Evolutionary conservation across 2,113 vertebrate genomes (phyloP).

Genomic region (Heterotilapia buettikoferi): DNA sequence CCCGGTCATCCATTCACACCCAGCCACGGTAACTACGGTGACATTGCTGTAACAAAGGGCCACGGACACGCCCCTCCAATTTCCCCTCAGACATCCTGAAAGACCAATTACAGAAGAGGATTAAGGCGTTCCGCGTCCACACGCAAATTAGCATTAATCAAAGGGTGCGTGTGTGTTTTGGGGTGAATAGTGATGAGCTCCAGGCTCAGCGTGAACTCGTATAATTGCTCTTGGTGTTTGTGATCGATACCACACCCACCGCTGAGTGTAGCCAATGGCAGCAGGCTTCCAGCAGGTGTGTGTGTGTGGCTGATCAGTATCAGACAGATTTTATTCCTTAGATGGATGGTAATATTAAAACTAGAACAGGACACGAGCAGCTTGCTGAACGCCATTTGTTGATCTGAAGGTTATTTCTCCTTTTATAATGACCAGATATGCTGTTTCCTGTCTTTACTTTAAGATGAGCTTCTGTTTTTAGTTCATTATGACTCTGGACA

Average conservation of each 20-base stretch:
- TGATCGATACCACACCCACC: slow-evolving; percentile 58
- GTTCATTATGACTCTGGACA: background rate
- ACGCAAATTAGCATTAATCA: slow-evolving; percentile 72
- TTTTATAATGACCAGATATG: background rate
- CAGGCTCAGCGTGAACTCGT: slow-evolving; percentile 49
- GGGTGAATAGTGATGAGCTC: background rate
- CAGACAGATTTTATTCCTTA: background rate
- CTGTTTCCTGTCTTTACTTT: background rate
- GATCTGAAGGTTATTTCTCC: background rate
- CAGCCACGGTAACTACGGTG: background rate
- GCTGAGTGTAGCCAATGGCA: slow-evolving; percentile 7
- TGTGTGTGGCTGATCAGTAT: background rate
- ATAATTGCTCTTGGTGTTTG: slow-evolving; percentile 65
- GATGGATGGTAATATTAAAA: background rate
- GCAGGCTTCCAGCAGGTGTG: background rate
- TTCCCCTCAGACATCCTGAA: slow-evolving; percentile 36
- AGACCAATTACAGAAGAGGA: slow-evolving; percentile 54
- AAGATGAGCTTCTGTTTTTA: background rate
- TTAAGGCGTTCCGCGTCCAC: slow-evolving; percentile 54
- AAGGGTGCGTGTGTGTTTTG: slow-evolving; percentile 24
- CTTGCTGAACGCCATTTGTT: background rate
- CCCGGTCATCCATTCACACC: background rate
- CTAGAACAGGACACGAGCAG: background rate
- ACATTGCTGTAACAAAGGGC: slow-evolving; percentile 49
- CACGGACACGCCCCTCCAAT: slow-evolving; percentile 41